phyloP scores from a whole-genome alignment of 2,888 invertebrate species.

The Anarsia innoxiella region DNA sequence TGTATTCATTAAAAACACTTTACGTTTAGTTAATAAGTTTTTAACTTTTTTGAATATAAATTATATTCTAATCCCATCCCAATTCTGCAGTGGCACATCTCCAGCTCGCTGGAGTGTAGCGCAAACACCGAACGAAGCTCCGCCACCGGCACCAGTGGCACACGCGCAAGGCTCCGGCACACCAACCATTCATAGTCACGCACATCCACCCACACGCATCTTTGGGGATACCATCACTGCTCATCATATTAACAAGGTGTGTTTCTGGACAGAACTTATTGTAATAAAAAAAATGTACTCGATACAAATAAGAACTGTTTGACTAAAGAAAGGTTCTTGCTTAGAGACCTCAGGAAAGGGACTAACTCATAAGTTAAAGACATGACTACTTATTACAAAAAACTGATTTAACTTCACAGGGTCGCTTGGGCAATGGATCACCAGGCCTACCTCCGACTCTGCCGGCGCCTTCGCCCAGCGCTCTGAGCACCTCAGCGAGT shows the following conservation, averaged over 20 bases:
- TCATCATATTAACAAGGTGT: conserved; percentile 61
- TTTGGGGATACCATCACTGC: conserved; percentile 81
- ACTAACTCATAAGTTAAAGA: too few species aligned
- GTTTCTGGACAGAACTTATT: too few species aligned
- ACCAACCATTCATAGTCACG: conserved; percentile 54
- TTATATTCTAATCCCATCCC: too few species aligned
- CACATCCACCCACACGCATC: conserved; percentile 79
- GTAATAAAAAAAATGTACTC: too few species aligned
- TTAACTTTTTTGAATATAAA: neutral
- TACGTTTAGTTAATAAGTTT: too few species aligned
- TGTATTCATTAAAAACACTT: too few species aligned
- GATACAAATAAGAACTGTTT: too few species aligned
- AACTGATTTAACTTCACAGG: conserved; percentile 30
- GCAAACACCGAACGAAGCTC: conserved; percentile 58
- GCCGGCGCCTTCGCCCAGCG: conserved; percentile 82
- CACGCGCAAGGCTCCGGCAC: conserved; percentile 55
- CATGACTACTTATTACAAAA: too few species aligned
- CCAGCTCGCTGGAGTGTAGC: conserved; percentile 66
- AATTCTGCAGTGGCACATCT: conserved; percentile 41
- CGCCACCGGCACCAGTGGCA: conserved; percentile 61
- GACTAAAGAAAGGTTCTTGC: too few species aligned
- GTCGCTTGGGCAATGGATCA: conserved; percentile 62
- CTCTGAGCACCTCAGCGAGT: conserved; percentile 78
- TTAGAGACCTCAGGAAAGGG: too few species aligned
- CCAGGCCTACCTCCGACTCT: conserved; percentile 83